These are phyloP conservation scores for Pollimyrus isidori DNA, from an alignment of 2,113 vertebrate species.

Conservation along the genomic window DNA sequence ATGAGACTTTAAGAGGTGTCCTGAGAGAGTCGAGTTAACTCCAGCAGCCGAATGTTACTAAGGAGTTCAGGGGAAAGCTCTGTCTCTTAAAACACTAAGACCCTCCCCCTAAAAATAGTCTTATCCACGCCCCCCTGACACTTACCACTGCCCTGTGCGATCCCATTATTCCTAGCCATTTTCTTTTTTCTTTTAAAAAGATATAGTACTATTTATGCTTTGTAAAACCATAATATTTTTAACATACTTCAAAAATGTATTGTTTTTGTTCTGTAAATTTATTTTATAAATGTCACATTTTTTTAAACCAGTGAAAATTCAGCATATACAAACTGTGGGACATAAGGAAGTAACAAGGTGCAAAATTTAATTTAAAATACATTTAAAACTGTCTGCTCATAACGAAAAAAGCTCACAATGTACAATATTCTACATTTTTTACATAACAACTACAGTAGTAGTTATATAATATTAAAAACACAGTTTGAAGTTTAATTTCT, in stretches of 20 bases:
- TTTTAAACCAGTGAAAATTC: neutral
- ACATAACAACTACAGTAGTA: neutral
- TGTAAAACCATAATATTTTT: neutral
- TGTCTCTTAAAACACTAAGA: conserved; percentile 20
- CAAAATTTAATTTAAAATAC: neutral
- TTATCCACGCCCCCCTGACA: neutral
- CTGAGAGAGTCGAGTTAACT: neutral
- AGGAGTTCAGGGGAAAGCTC: neutral
- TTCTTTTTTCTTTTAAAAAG: neutral
- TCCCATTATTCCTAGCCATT: neutral
- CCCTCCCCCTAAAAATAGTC: conserved; percentile 21
- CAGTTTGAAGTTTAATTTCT: neutral
- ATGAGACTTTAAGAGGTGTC: neutral
- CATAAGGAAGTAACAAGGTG: neutral
- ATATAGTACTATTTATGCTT: neutral
- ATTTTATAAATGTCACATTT: neutral
- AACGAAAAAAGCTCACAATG: neutral
- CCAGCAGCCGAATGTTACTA: conserved; percentile 4
- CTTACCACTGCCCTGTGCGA: neutral
- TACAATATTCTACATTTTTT: neutral
- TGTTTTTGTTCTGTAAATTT: neutral
- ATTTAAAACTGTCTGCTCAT: neutral
- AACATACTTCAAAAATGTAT: neutral
- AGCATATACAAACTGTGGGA: neutral
- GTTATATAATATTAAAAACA: neutral